Evolutionary conservation across 2,888 invertebrate genomes (phyloP).

Genomic region (Pegoplata infirma): DNA sequence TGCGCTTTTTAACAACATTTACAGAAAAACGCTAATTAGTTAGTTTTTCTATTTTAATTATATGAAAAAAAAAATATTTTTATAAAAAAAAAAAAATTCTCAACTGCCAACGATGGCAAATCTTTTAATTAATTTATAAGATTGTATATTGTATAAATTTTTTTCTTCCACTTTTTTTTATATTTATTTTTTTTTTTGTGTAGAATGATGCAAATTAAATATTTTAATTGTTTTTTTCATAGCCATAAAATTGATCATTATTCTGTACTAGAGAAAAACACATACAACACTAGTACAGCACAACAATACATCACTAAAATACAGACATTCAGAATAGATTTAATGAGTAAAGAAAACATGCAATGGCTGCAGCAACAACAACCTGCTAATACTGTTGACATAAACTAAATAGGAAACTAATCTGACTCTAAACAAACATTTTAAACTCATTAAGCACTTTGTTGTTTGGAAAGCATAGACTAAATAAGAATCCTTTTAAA

Average conservation of each 20-base stretch:
- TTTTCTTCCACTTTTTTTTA: slow-evolving; percentile 9
- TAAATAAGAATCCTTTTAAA: background rate
- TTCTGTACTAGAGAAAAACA: slow-evolving; percentile 20
- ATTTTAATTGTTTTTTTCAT: slow-evolving; percentile 63
- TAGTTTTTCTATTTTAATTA: slow-evolving; percentile 67
- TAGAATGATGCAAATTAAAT: slow-evolving; percentile 63
- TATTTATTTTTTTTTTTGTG: slow-evolving; percentile 13
- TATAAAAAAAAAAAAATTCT: slow-evolving; percentile 39
- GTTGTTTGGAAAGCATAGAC: slow-evolving; percentile 11
- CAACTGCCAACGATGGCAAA: slow-evolving; percentile 62
- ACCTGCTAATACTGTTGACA: slow-evolving; percentile 68
- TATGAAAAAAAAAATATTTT: slow-evolving; percentile 49
- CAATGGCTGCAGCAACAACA: slow-evolving; percentile 54
- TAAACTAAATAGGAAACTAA: slow-evolving; percentile 67
- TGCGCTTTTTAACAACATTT: slow-evolving; percentile 60
- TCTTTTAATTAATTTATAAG: slow-evolving; percentile 63
- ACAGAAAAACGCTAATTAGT: slow-evolving; percentile 65
- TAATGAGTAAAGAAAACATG: slow-evolving; percentile 46
- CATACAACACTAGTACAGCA: slow-evolving; percentile 7
- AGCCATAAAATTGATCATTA: slow-evolving; percentile 64
- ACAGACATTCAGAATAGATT: slow-evolving; percentile 28
- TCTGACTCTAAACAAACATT: slow-evolving; percentile 55
- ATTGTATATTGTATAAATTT: slow-evolving; percentile 23
- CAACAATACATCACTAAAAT: slow-evolving; percentile 3
- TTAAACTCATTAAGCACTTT: slow-evolving; percentile 55